Conservation (phyloP, 23 tunicate genomes). For the Ciona savignyi region DNA sequence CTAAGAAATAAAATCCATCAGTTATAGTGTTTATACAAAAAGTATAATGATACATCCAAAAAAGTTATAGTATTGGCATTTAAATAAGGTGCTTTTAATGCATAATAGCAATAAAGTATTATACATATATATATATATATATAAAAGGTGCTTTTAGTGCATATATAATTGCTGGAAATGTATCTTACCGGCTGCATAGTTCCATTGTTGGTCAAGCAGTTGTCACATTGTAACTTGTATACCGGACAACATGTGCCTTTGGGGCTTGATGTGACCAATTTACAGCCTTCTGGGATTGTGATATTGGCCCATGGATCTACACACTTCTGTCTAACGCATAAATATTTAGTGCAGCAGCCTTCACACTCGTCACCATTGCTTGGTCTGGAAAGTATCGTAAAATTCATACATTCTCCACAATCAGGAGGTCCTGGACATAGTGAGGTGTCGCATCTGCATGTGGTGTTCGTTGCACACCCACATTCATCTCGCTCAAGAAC, state of each 20-base stretch:
- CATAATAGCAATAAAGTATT: too few species aligned
- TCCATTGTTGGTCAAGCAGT: not conserved
- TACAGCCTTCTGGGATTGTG: not conserved
- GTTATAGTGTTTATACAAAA: too few species aligned
- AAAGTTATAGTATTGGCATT: too few species aligned
- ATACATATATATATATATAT: too few species aligned
- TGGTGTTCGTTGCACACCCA: not conserved
- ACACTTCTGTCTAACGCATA: not conserved
- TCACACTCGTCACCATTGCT: not conserved
- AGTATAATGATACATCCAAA: too few species aligned
- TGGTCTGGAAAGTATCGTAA: not conserved
- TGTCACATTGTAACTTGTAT: not conserved
- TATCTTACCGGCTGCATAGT: too few species aligned
- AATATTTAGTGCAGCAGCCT: not conserved
- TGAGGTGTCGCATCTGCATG: slow-evolving; percentile 1
- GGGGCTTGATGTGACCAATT: not conserved
- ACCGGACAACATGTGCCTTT: not conserved
- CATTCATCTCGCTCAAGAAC: not conserved
- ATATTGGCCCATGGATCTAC: not conserved
- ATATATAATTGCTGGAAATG: too few species aligned
- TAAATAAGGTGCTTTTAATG: too few species aligned
- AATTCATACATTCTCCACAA: not conserved
- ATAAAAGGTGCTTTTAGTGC: too few species aligned
- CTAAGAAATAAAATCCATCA: not conserved
- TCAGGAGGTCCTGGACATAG: not conserved